Evolutionary conservation across 2,888 invertebrate species (phyloP).

Genomic region (Aphelenchoides bicaudatus): DNA sequence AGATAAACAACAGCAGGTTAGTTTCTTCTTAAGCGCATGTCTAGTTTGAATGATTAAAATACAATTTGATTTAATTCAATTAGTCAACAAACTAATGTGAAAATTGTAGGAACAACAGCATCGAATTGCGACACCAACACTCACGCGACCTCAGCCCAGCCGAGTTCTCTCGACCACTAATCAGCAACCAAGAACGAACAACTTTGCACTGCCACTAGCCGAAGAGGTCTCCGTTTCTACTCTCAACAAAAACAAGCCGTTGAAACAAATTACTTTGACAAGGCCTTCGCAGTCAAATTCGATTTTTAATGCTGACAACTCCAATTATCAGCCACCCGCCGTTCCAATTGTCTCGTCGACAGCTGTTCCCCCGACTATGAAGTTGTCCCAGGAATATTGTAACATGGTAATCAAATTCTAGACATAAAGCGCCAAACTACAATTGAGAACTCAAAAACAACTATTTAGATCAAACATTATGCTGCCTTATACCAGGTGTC

Average conservation of each 20-base stretch:
- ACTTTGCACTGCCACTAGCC: too few species aligned
- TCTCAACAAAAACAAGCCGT: neutral
- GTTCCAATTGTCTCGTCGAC: neutral
- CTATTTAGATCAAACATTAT: conserved; percentile 52
- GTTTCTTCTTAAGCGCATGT: neutral
- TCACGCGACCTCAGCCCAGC: neutral
- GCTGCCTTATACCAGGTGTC: conserved; percentile 51
- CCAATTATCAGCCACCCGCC: too few species aligned
- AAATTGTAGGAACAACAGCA: neutral
- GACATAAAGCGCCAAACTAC: neutral
- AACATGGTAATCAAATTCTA: too few species aligned
- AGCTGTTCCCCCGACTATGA: neutral
- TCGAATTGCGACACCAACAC: conserved; percentile 5
- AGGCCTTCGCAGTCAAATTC: too few species aligned
- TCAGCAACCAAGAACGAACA: too few species aligned
- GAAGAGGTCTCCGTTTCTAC: too few species aligned
- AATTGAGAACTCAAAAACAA: neutral
- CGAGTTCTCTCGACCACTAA: neutral
- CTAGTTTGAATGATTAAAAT: neutral
- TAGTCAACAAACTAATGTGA: neutral
- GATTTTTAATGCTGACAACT: too few species aligned
- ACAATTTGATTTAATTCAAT: neutral
- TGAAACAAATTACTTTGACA: conserved; percentile 12
- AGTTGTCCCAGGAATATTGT: neutral
- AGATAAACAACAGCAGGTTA: too few species aligned